Conservation (phyloP, 2,113 vertebrate genomes). For the Malurus alboscapulatus region DNA sequence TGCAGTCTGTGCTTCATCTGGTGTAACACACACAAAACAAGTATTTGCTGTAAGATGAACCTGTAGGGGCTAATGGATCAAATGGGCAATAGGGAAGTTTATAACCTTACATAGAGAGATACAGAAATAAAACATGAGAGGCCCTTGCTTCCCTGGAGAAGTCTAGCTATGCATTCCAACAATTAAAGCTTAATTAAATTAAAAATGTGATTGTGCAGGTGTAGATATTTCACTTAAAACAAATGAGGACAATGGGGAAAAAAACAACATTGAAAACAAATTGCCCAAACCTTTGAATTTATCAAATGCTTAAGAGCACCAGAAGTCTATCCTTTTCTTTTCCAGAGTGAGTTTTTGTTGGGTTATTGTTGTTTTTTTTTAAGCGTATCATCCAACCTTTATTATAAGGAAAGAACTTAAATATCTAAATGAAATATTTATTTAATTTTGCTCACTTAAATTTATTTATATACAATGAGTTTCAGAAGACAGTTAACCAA, state of each 20-base stretch:
- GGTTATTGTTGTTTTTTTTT: neutral
- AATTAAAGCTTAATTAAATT: neutral
- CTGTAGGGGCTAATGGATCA: neutral
- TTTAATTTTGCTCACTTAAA: slow-evolving; percentile 13
- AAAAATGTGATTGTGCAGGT: neutral
- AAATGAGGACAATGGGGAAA: neutral
- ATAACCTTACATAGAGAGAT: neutral
- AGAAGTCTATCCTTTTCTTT: neutral
- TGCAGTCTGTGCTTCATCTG: neutral
- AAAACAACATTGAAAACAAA: neutral
- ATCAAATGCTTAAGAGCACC: neutral
- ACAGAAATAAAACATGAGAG: neutral
- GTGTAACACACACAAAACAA: neutral
- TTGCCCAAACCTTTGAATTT: neutral
- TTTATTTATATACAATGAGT: slow-evolving; percentile 18
- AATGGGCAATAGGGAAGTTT: neutral
- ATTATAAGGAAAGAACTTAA: neutral
- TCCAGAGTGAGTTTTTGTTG: neutral
- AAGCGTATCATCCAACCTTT: neutral
- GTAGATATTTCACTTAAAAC: neutral
- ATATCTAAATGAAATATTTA: slow-evolving; percentile 7
- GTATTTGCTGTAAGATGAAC: accelerated
- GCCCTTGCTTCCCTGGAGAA: neutral
- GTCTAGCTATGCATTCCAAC: neutral
- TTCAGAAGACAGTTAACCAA: slow-evolving; percentile 36